Evolutionary conservation across 2,888 invertebrate species (phyloP).

Genomic region (Aleiodes alternator): DNA sequence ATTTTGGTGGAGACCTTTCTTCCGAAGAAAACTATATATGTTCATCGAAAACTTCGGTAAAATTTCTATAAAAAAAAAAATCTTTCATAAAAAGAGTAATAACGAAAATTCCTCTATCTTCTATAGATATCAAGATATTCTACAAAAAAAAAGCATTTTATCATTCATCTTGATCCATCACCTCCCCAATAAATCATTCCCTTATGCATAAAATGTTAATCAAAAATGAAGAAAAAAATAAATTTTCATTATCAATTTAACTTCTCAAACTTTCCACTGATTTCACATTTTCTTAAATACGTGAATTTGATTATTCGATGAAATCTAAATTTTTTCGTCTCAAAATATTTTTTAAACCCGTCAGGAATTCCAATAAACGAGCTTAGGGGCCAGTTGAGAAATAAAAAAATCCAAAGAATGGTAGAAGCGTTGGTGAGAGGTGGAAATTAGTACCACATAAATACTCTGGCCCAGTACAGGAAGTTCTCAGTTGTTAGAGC

Average conservation of each 20-base stretch:
- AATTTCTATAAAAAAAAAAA: no score
- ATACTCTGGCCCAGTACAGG: constrained; percentile 51
- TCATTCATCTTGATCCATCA: constrained; percentile 58
- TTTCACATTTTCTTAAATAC: no score
- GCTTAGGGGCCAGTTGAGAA: constrained; percentile 54
- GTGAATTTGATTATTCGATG: no score
- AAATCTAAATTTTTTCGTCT: not conserved
- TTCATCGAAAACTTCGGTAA: no score
- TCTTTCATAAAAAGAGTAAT: no score
- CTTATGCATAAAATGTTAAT: not conserved
- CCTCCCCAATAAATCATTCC: constrained; percentile 60
- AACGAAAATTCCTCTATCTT: no score
- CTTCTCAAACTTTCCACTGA: no score
- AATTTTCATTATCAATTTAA: not conserved
- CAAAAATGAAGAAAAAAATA: not conserved
- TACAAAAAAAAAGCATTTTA: not conserved
- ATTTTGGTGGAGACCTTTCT: no score
- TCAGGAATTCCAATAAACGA: constrained; percentile 1
- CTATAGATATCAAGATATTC: no score
- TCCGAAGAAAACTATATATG: no score
- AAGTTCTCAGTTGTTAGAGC: constrained; percentile 62
- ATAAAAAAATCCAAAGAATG: constrained; percentile 52
- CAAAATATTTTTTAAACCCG: not conserved
- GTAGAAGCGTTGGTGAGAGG: constrained; percentile 50
- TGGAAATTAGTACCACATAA: constrained; percentile 58